Base-by-base conservation (phyloP, 1,140 invertebrate species). In the Bombus vancouverensis region DNA sequence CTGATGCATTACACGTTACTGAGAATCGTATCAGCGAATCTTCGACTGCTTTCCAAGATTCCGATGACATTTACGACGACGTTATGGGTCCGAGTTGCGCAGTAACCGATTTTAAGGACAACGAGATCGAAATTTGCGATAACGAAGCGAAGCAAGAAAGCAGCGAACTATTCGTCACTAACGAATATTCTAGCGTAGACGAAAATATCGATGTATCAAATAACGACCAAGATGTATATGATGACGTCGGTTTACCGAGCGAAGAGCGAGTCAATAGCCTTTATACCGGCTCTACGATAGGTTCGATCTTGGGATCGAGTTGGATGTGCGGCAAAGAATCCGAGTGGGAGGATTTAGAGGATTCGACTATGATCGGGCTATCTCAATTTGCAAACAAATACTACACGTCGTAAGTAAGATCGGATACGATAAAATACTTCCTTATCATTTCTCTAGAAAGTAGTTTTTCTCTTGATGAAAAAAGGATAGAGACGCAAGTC, bases 181-280 rank as follows among this genome's bases (percentile, higher is more conserved):
- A 93, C 82, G 89, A 92, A 44, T 94, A 94, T 78, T 94, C 89
- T 9, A 92, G 86, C 42, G 87, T 92, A 2, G 89, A 92, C n/a
- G 90, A 76, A 78, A 85, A 81, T 42, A 62, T 37, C 28, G 87
- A 77, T 25, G 87, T 90, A 42, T 72, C 87, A 39, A 86, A 77
- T 71, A 72, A 91, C 12, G 93, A 93, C n/a, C 84, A 89, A 59
- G 88, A 76, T 73, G 74, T 94, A n/a, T 95, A 95, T 87, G 94
- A 95, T 85, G 94, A 95, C 88, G 93, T 95, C 37, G 91, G 76
- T 12, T 44, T 87, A n/a, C 90, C 90, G 8, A 73, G 76, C 18
- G 72, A 93, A 74, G 94, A 94, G 73, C 92, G 93, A 39, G 92
- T 95, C 53, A 95, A 95, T 83, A 95, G 94, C 81, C 86, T 95